Percentiles rank a stretch among this genome's conserved stretches.
phyloP scores from a whole-genome alignment of 2,113 vertebrate genomes.

The Sinocyclocheilus anshuiensis region DNA sequence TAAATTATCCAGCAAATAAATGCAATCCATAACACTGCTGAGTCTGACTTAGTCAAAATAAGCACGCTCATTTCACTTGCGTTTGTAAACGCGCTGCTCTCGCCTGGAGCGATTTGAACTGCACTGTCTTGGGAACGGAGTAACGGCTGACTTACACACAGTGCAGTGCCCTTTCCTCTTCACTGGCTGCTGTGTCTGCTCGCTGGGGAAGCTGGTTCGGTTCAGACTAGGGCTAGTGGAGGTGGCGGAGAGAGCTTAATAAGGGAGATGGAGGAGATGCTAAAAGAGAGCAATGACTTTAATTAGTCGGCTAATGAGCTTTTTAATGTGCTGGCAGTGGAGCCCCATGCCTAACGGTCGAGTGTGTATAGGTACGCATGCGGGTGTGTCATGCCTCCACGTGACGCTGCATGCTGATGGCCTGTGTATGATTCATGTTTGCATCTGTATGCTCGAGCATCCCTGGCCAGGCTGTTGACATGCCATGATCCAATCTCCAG shows the following conservation, averaged over 20 bases:
- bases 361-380: constrained; percentile 27
- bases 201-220: constrained; percentile 56
- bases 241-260: constrained; percentile 77
- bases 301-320: constrained; percentile 83
- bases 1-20: constrained; percentile 40
- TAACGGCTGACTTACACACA: constrained; percentile 72
- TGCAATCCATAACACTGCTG: constrained; percentile 12
- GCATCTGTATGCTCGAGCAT: constrained; percentile 71
- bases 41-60: not conserved
- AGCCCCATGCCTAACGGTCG: constrained; percentile 59
- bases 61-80: constrained; percentile 4
- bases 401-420: constrained; percentile 62
- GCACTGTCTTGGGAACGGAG: constrained; percentile 73
- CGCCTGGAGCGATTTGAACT: constrained; percentile 63
- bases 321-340: constrained; percentile 75
- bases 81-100: constrained; percentile 54
- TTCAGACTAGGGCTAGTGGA: constrained; percentile 66
- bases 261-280: constrained; percentile 77
- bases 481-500: constrained; percentile 59
- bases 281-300: constrained; percentile 81
- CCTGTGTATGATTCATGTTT: constrained; percentile 73
- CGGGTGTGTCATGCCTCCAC: constrained; percentile 41
- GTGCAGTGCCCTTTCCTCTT: constrained; percentile 70
- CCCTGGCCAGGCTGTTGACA: constrained; percentile 58
- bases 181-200: constrained; percentile 69